Conservation (phyloP, 2,113 vertebrate genomes). For the Camelus dromedarius region DNA sequence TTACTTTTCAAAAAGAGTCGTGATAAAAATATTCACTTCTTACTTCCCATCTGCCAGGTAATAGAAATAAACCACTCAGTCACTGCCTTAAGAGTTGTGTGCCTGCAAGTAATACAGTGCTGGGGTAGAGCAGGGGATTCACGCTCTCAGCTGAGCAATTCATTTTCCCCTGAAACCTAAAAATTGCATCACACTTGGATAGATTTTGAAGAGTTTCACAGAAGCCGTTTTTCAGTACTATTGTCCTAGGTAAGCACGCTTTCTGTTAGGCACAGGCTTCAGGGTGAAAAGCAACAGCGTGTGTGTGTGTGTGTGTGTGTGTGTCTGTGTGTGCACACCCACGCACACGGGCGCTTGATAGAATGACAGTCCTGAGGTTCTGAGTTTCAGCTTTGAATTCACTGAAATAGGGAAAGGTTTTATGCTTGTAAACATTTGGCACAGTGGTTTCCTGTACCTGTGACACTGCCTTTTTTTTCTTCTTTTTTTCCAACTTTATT, state of each 20-base stretch:
- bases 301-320: neutral
- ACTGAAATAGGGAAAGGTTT: conserved; percentile 1
- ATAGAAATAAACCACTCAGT: conserved; percentile 61
- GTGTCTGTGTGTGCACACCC: too few relatives aligned
- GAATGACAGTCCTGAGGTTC: conserved; percentile 71
- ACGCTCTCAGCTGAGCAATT: conserved; percentile 80
- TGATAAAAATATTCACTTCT: conserved; percentile 35
- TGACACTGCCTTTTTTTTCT: too few relatives aligned
- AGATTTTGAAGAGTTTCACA: conserved; percentile 76
- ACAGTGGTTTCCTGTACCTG: neutral
- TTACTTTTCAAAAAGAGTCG: conserved; percentile 44
- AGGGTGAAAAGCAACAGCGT: conserved; percentile 64
- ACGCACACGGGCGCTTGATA: conserved; percentile 3
- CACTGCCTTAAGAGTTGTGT: conserved; percentile 59
- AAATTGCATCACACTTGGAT: conserved; percentile 82
- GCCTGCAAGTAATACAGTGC: conserved; percentile 59
- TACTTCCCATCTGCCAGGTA: conserved; percentile 36
- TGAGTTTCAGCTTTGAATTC: conserved; percentile 52
- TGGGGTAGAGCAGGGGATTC: conserved; percentile 55
- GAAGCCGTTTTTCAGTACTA: conserved; percentile 82
- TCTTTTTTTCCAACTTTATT: too few relatives aligned
- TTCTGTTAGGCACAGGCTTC: conserved; percentile 67
- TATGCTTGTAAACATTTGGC: neutral
- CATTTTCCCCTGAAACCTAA: conserved; percentile 81
- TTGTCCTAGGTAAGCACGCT: conserved; percentile 71